A percentile compares a stretch with the other conserved stretches of the same genome.
Conservation (phyloP, 2,797 vertebrate genomes). For the Gymnopithys bicolor region DNA sequence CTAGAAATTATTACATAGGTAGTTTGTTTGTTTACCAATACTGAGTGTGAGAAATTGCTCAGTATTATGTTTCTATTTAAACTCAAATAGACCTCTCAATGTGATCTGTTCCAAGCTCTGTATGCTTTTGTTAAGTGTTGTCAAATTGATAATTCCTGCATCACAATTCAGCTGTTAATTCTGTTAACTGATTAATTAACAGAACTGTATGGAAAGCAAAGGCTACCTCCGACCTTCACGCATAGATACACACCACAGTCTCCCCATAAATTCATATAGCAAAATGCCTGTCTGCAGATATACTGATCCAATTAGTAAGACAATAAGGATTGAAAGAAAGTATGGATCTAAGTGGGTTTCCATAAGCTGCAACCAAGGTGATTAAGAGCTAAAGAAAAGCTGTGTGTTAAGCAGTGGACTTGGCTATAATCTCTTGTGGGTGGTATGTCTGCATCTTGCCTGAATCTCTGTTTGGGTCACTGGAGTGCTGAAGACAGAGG, state of each 20-base stretch:
- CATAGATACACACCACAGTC: background rate
- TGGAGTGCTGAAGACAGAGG: background rate
- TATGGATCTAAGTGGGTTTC: conserved; percentile 60
- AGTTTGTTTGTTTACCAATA: background rate
- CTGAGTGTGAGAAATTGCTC: background rate
- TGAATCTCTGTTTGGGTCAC: background rate
- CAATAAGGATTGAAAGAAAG: conserved; percentile 59
- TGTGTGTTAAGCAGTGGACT: conserved; percentile 17
- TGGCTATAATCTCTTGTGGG: conserved; percentile 3
- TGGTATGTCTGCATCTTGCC: background rate
- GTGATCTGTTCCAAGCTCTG: background rate
- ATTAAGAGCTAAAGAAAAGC: conserved; percentile 60
- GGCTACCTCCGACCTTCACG: background rate
- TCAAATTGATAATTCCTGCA: background rate
- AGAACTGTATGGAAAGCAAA: background rate
- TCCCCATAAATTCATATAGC: background rate
- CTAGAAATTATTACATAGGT: background rate
- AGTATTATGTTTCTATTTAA: background rate
- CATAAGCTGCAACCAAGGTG: conserved; percentile 31
- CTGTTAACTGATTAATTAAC: too few species aligned
- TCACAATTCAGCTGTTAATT: background rate
- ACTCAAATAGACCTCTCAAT: background rate
- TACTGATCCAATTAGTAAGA: background rate
- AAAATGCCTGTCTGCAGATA: background rate
- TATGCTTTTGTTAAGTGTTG: background rate